Percentiles rank a stretch among this genome's conserved stretches.
Evolutionary conservation across 2,888 invertebrate genomes (phyloP).

Genomic region (Pycnomerus fuliginosus): DNA sequence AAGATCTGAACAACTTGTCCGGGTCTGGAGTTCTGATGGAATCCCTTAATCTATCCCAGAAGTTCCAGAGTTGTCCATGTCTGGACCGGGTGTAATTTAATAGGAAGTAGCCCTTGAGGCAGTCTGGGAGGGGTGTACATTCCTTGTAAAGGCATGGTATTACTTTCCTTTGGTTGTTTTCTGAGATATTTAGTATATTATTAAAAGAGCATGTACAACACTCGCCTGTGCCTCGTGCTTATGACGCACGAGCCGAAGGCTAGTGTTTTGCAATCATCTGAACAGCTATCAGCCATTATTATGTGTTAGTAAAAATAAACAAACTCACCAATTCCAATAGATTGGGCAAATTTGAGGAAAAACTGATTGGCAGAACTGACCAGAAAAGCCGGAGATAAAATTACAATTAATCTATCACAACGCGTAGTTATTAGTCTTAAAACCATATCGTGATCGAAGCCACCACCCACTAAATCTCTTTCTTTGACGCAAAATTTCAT

Average conservation of each 20-base stretch:
- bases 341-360: conserved; percentile 78
- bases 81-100: conserved; percentile 60
- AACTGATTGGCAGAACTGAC: conserved; percentile 74
- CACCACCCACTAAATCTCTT: conserved; percentile 69
- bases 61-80: conserved; percentile 62
- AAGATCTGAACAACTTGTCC: background rate
- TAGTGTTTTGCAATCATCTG: too few relatives aligned
- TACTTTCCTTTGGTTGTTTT: conserved; percentile 57
- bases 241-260: too few relatives aligned
- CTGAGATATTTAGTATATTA: conserved; percentile 19
- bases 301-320: conserved; percentile 2
- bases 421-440: conserved; percentile 72
- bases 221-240: too few relatives aligned
- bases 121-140: too few relatives aligned
- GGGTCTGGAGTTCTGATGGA: conserved; percentile 2
- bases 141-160: conserved; percentile 74
- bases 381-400: conserved; percentile 80
- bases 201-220: too few relatives aligned
- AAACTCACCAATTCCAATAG: conserved; percentile 75
- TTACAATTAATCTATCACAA: conserved; percentile 75
- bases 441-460: conserved; percentile 71
- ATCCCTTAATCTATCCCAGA: conserved; percentile 66
- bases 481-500: conserved; percentile 75
- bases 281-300: too few relatives aligned
- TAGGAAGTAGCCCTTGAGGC: conserved; percentile 65